Percentiles rank a stretch among this genome's conserved stretches.
Conservation (phyloP, 2,113 vertebrate genomes). For the Cottus gobio region DNA sequence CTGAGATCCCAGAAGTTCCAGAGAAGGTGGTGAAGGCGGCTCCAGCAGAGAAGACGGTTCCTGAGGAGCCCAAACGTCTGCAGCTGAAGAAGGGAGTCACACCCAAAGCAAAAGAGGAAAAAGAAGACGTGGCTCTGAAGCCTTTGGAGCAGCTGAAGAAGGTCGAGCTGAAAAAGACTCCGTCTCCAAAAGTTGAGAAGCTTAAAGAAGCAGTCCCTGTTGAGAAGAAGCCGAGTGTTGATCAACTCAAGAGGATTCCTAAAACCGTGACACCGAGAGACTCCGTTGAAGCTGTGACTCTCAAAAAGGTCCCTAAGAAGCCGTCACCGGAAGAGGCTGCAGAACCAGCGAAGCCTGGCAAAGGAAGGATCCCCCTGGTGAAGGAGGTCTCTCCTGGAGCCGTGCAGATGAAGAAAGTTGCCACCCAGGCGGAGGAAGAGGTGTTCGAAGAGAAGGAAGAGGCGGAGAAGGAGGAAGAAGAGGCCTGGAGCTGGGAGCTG, state of each 20-base stretch:
- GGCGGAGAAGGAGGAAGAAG: constrained; percentile 68
- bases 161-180: constrained; percentile 76
- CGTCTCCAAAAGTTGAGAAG: constrained; percentile 82
- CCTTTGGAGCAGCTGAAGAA: constrained; percentile 76
- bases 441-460: constrained; percentile 77
- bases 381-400: constrained; percentile 83
- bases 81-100: constrained; percentile 70
- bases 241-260: constrained; percentile 80
- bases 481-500: constrained; percentile 83
- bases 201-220: constrained; percentile 60
- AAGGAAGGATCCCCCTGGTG: constrained; percentile 64
- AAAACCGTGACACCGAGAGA: constrained; percentile 75
- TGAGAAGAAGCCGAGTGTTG: constrained; percentile 70
- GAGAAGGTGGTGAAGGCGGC: constrained; percentile 49
- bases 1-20: constrained; percentile 69
- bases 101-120: constrained; percentile 72
- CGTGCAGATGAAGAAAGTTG: constrained; percentile 80
- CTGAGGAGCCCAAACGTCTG: constrained; percentile 72
- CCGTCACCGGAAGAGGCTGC: constrained; percentile 60
- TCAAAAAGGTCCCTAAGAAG: constrained; percentile 71
- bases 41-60: constrained; percentile 57
- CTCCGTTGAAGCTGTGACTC: constrained; percentile 60
- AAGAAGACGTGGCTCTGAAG: constrained; percentile 73
- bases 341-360: constrained; percentile 42
- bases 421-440: constrained; percentile 82